These are phyloP conservation scores for Cyprinodon brontotheroides DNA, from an alignment of 2,113 vertebrate species.

Conservation along the genomic window DNA sequence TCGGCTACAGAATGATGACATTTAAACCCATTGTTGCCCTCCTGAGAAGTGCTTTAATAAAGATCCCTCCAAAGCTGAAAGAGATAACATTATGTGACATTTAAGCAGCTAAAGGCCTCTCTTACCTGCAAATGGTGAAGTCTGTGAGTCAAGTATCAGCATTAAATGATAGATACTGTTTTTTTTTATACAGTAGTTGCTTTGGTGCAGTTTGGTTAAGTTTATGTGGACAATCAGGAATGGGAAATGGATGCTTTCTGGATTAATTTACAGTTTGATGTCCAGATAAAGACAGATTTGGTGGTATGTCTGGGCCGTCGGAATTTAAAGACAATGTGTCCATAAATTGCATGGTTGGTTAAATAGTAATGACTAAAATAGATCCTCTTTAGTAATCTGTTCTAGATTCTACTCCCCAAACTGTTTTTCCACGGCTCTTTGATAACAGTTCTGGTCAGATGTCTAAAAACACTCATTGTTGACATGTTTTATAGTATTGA, in stretches of 20 bases:
- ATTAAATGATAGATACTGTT: neutral
- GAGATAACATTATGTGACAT: neutral
- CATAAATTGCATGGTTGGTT: neutral
- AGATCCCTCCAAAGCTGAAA: neutral
- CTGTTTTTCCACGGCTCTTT: neutral
- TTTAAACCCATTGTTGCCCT: constrained; percentile 5
- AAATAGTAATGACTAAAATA: neutral
- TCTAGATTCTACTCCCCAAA: neutral
- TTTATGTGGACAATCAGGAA: neutral
- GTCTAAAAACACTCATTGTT: too few species aligned
- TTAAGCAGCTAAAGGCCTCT: neutral
- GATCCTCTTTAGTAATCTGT: neutral
- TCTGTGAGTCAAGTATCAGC: neutral
- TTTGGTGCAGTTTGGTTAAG: neutral
- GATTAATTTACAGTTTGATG: neutral
- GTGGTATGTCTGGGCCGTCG: neutral
- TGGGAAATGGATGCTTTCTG: neutral
- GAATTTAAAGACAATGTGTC: neutral
- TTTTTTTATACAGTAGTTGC: neutral
- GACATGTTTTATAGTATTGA: neutral
- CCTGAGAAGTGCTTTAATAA: neutral
- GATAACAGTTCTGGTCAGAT: neutral
- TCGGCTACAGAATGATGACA: neutral
- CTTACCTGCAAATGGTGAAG: neutral
- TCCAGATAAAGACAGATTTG: neutral